Evolutionary conservation across 2,888 invertebrate species (phyloP).

Genomic region (Pristionchus maxplancki): DNA sequence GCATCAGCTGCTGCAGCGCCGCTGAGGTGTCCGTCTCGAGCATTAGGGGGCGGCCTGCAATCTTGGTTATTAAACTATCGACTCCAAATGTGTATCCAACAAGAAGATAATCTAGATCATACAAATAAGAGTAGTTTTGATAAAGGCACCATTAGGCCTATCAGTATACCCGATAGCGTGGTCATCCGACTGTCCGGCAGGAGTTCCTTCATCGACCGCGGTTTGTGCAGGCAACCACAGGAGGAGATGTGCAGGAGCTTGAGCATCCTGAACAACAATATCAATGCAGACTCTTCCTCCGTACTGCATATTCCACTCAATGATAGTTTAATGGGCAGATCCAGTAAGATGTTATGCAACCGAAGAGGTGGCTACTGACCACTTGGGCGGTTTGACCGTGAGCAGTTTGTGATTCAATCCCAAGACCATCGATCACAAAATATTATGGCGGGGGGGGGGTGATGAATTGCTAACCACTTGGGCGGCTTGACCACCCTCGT

Average conservation of each 20-base stretch:
- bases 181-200: conserved; percentile 1
- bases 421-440: too few species aligned
- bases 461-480: conserved; percentile 56
- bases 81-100: too few species aligned
- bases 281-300: too few species aligned
- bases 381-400: conserved; percentile 55
- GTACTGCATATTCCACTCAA: too few species aligned
- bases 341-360: too few species aligned
- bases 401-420: conserved; percentile 57
- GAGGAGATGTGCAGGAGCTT: conserved; percentile 18
- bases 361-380: too few species aligned
- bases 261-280: conserved; percentile 24
- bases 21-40: conserved; percentile 39
- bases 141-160: too few species aligned
- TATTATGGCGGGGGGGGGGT: too few species aligned
- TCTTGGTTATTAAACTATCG: neutral
- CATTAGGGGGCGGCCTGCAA: conserved; percentile 19
- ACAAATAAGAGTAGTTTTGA: too few species aligned
- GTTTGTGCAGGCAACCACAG: conserved; percentile 15
- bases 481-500: conserved; percentile 54
- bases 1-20: conserved; percentile 40
- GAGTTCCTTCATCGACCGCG: conserved; percentile 16
- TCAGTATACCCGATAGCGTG: neutral
- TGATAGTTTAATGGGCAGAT: too few species aligned
- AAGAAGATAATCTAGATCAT: too few species aligned